Conservation (phyloP, 92 coral and sea anemone species). For the Parazoanthus swiftii region DNA sequence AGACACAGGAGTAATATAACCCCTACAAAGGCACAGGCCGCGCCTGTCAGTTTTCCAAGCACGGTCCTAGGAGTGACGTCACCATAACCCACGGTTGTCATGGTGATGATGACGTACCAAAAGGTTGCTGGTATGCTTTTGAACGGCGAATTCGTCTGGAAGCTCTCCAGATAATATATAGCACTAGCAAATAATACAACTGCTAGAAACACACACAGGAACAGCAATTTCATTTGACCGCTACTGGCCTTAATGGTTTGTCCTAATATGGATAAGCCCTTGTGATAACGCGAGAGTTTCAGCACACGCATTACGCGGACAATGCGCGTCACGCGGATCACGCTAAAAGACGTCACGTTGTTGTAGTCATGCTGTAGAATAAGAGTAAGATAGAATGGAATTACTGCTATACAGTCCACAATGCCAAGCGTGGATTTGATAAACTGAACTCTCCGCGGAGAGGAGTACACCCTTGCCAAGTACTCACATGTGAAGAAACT, state of each 20-base stretch:
- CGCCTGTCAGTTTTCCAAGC: constrained; percentile 73
- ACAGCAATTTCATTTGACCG: constrained; percentile 66
- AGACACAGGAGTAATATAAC: constrained; percentile 73
- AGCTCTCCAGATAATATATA: constrained; percentile 66
- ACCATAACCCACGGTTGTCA: constrained; percentile 98
- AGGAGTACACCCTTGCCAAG: constrained; percentile 59
- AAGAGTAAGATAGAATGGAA: constrained; percentile 77
- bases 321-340: constrained; percentile 83
- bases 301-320: constrained; percentile 80
- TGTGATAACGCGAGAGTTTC: constrained; percentile 81
- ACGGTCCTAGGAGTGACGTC: constrained; percentile 78
- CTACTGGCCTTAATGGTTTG: constrained; percentile 71
- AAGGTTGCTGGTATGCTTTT: constrained; percentile 80
- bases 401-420: constrained; percentile 76
- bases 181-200: constrained; percentile 77
- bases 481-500: constrained; percentile 80
- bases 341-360: constrained; percentile 74
- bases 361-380: constrained; percentile 44
- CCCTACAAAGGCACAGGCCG: constrained; percentile 78
- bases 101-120: constrained; percentile 87
- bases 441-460: constrained; percentile 68
- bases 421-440: constrained; percentile 71
- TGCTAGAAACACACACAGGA: constrained; percentile 66
- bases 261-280: constrained; percentile 79
- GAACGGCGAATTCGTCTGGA: constrained; percentile 43